Evolutionary conservation across 2,888 invertebrate species (phyloP).

Genomic region (Venusia cambrica): DNA sequence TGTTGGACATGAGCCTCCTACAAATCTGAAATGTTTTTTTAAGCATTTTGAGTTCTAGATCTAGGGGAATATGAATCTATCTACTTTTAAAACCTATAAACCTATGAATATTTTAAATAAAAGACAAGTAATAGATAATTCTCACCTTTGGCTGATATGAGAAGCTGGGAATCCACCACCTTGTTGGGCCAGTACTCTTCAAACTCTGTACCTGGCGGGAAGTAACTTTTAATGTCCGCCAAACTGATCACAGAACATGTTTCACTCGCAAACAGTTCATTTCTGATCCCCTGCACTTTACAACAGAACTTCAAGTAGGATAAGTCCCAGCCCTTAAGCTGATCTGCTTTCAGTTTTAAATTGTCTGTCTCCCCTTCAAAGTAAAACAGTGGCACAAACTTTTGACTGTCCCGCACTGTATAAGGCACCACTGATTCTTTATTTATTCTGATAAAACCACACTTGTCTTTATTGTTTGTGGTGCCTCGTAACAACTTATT

Average conservation of each 20-base stretch:
- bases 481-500: conserved; percentile 88
- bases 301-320: conserved; percentile 97
- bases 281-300: conserved; percentile 95
- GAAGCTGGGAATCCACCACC: conserved; percentile 89
- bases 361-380: conserved; percentile 95
- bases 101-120: no score
- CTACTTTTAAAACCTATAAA: no score
- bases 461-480: conserved; percentile 88
- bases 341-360: conserved; percentile 91
- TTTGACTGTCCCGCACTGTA: conserved; percentile 89
- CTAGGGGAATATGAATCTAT: no score
- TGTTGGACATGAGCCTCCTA: no score
- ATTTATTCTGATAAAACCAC: conserved; percentile 95
- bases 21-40: no score
- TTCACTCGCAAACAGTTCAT: conserved; percentile 94
- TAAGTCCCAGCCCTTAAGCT: conserved; percentile 94
- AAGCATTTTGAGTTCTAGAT: no score
- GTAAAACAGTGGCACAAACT: conserved; percentile 95
- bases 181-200: conserved; percentile 97
- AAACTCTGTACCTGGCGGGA: conserved; percentile 93
- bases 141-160: conserved; percentile 85
- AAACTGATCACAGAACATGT: conserved; percentile 95
- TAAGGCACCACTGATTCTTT: conserved; percentile 97
- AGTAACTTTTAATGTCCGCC: conserved; percentile 94
- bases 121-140: conserved; percentile 16